Base-by-base conservation (phyloP, 1,140 invertebrate species). In the Papilio xuthus region DNA sequence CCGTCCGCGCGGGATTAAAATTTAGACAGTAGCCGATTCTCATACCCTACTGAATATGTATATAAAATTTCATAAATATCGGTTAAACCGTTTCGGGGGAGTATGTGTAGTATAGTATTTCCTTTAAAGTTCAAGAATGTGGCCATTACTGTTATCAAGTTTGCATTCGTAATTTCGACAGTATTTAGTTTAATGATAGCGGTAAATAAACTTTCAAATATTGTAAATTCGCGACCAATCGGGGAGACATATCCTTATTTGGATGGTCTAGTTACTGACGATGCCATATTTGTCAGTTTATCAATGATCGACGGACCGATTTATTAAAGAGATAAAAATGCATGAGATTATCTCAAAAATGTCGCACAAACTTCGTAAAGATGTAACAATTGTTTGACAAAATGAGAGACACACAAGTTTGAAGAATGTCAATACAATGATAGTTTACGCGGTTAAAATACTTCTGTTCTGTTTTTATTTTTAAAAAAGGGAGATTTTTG, bases 271-370 rank as follows among this genome's bases (percentile, higher is more conserved):
- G 41, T 72, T 23, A 2, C 23, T 42, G 10, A n/a, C 28, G 70
- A 72, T 10, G 41, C 69, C 37, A 13, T 72, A 47, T 72, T 71
- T 71, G 41, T 71, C 41, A 44, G 10, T 44, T 72, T 72, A 72
- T 72, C 70, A 20, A 18, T 26, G 37, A 72, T 70, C 67, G 42
- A 47, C 70, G 41, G 42, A 71, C 9, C 12, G 69, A 23, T 2
- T 15, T 72, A n/a, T 47, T 23, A n/a, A 69, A 28, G 26, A 63
- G 60, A 63, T 63, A 28, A 63, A 44, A 13, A 63, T 15, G 23
- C 23, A 15, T 15, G 26, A 63, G 20, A 26, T 60, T 15, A 63
- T 63, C 60, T 63, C 10, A 28, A 63, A 63, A 63, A 63, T 63
- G 60, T 26, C 60, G 4, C 60, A 63, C 28, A 63, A 63, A 63